Percentiles rank a stretch among this genome's conserved stretches.
These are phyloP conservation scores for Pteronura brasiliensis DNA, from an alignment of 2,113 vertebrate species.

Conservation along the genomic window DNA sequence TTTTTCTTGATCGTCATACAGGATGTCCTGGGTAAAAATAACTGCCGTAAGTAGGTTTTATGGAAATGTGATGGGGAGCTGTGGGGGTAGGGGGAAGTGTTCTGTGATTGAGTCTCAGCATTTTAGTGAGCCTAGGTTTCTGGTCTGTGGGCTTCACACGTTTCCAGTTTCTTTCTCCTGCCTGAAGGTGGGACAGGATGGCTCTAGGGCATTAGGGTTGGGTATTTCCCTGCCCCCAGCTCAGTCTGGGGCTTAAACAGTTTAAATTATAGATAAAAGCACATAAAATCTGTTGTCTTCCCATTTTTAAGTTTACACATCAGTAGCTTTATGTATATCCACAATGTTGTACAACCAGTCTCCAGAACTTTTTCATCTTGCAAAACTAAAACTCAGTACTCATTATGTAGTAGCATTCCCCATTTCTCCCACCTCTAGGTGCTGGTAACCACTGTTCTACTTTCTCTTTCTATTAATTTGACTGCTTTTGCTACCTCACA, in stretches of 20 bases:
- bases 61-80: background rate
- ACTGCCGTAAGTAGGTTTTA: background rate
- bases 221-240: background rate
- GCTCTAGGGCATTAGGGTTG: background rate
- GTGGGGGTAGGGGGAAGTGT: rapidly evolving
- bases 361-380: background rate
- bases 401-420: background rate
- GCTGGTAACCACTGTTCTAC: background rate
- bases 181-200: background rate
- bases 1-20: background rate
- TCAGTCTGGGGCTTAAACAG: background rate
- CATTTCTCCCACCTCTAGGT: background rate
- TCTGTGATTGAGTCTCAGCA: background rate
- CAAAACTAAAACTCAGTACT: background rate
- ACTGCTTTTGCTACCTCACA: background rate
- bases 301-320: background rate
- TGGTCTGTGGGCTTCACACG: background rate
- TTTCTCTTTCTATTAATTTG: background rate
- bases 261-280: background rate
- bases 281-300: background rate
- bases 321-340: background rate
- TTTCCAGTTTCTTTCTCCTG: background rate
- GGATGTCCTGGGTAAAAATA: background rate
- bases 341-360: background rate
- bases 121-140: background rate